Evolutionary conservation across 64 coral and sea anemone species (phyloP).

Genomic region (Actinia tenebrosa): DNA sequence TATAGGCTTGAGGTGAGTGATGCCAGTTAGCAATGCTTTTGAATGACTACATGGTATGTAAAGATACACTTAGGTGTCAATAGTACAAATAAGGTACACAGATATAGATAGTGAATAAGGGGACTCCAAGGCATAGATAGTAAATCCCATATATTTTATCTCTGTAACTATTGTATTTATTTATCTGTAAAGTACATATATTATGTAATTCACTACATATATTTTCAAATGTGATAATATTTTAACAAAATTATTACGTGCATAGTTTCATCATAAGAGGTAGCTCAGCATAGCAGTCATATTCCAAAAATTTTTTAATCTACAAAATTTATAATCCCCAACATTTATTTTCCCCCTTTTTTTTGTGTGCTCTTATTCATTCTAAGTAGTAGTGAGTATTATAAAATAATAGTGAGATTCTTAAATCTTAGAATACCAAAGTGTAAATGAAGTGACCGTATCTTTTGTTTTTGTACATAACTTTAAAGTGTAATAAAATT

Average conservation of each 20-base stretch:
- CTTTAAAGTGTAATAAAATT: no score
- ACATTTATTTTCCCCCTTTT: background rate
- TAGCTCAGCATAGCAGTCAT: background rate
- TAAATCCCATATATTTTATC: background rate
- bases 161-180: conserved; percentile 3
- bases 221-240: background rate
- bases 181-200: background rate
- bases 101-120: no score
- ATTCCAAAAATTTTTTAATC: background rate
- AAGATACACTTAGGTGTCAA: no score
- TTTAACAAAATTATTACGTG: background rate
- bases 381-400: background rate
- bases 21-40: no score
- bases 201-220: background rate
- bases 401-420: background rate
- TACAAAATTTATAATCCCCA: background rate
- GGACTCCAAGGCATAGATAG: no score
- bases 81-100: no score
- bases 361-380: background rate
- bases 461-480: no score
- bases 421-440: background rate
- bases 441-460: no score
- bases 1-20: no score
- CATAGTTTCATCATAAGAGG: background rate
- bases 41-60: no score